phyloP scores from a whole-genome alignment of 2,888 invertebrate genomes.

The Clepsis dumicolana region DNA sequence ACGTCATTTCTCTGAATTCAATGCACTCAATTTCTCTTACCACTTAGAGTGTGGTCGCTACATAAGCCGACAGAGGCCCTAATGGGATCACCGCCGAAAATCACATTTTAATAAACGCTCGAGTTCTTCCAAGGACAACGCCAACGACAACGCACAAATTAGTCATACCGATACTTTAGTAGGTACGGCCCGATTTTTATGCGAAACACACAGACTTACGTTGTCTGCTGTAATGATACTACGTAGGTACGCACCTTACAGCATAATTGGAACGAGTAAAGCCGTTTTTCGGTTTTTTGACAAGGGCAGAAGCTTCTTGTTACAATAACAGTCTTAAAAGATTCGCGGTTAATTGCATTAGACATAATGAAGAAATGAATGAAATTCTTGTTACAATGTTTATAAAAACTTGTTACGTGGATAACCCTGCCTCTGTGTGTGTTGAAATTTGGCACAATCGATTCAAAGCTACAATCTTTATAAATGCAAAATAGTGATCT shows the following conservation, averaged over 20 bases:
- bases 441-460: slow-evolving; percentile 23
- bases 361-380: no score
- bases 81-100: slow-evolving; percentile 38
- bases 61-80: slow-evolving; percentile 37
- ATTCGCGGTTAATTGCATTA: no score
- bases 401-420: neutral
- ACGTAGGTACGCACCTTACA: neutral
- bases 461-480: slow-evolving; percentile 61
- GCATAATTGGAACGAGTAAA: neutral
- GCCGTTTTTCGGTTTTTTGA: neutral
- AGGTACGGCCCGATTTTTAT: slow-evolving; percentile 17
- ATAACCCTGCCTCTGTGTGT: slow-evolving; percentile 5
- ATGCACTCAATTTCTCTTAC: slow-evolving; percentile 31
- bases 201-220: slow-evolving; percentile 15
- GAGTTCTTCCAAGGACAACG: slow-evolving; percentile 34
- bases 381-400: no score
- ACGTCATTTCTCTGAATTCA: slow-evolving; percentile 22
- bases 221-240: slow-evolving; percentile 1
- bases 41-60: slow-evolving; percentile 29
- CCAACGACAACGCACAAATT: slow-evolving; percentile 24
- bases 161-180: slow-evolving; percentile 21
- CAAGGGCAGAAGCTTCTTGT: neutral
- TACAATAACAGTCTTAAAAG: no score
- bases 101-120: slow-evolving; percentile 37
- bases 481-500: slow-evolving; percentile 68